Evolutionary conservation across 2,797 vertebrate species (phyloP).

Genomic region (Aselliscus stoliczkanus): DNA sequence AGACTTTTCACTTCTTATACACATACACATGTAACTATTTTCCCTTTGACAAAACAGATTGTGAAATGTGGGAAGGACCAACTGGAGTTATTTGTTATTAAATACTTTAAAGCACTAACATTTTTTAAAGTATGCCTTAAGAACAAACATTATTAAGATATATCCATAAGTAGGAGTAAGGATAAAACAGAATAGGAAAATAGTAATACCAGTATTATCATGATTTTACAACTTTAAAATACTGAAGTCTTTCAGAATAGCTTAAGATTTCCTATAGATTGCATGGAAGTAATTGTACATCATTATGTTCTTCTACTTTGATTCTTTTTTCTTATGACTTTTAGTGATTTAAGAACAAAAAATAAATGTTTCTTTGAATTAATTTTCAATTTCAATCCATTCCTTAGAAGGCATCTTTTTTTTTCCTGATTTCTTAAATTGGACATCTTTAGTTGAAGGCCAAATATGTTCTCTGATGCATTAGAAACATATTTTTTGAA

Average conservation of each 20-base stretch:
- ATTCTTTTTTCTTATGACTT: neutral
- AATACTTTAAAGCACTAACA: neutral
- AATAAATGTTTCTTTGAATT: neutral
- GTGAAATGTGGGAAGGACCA: neutral
- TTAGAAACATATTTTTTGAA: neutral
- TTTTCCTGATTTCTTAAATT: neutral
- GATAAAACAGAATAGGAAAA: neutral
- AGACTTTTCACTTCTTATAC: neutral
- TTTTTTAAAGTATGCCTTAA: neutral
- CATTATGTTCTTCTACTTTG: neutral
- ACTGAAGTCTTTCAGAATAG: neutral
- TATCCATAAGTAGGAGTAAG: neutral
- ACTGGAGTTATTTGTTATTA: neutral
- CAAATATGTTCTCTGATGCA: neutral
- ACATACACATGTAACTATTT: neutral
- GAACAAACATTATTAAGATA: neutral
- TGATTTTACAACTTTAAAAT: constrained; percentile 15
- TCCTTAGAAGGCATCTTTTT: neutral
- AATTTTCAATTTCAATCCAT: constrained; percentile 9
- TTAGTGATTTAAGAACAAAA: constrained; percentile 3
- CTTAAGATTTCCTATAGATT: neutral
- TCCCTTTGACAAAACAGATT: neutral
- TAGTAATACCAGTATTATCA: neutral
- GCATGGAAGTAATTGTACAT: neutral
- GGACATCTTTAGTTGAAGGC: neutral